Percentiles rank a stretch among this genome's conserved stretches.
These are phyloP conservation scores for Chiridota heheva DNA, from an alignment of 35 echinoderm and acorn worm species.

Conservation along the genomic window DNA sequence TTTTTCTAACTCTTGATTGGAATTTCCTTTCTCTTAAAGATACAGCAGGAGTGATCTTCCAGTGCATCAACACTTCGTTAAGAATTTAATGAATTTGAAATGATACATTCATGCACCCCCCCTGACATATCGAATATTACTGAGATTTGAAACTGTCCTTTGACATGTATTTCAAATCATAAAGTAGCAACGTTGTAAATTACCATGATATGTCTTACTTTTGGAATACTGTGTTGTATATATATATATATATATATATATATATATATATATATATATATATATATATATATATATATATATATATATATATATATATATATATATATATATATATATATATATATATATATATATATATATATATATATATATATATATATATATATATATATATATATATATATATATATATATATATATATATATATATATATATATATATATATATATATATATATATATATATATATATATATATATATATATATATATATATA, in stretches of 20 bases:
- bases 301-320: slow-evolving; percentile 18
- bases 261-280: background rate
- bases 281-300: slow-evolving; percentile 21
- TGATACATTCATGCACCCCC: too few species aligned
- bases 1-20: background rate
- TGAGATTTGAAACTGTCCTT: background rate
- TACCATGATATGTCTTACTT: background rate
- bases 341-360: background rate
- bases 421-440: too few species aligned
- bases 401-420: too few species aligned
- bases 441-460: too few species aligned
- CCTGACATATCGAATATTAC: background rate
- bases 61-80: too few species aligned
- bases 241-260: slow-evolving; percentile 1
- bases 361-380: too few species aligned
- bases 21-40: background rate
- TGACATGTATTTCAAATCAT: background rate
- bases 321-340: slow-evolving; percentile 3
- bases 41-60: too few species aligned
- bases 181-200: background rate
- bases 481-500: too few species aligned
- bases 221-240: background rate
- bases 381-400: too few species aligned
- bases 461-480: too few species aligned
- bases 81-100: too few species aligned